Evolutionary conservation across 2,888 invertebrate species (phyloP).

Genomic region (Tromatobia lineatoria): DNA sequence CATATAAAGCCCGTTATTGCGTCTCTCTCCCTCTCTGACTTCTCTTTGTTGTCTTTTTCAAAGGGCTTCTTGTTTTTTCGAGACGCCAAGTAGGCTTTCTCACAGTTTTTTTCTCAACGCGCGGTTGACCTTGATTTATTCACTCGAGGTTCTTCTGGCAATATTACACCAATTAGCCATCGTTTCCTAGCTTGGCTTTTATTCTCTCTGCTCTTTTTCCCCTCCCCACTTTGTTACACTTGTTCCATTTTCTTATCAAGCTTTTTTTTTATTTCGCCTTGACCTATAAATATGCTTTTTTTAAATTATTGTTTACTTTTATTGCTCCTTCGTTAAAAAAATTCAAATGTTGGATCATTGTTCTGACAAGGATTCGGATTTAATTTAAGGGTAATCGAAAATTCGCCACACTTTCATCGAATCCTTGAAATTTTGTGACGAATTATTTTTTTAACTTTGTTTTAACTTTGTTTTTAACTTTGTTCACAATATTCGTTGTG

Average conservation of each 20-base stretch:
- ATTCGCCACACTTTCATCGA: no score
- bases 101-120: not conserved
- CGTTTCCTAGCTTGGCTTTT: not conserved
- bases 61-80: slow-evolving; percentile 2
- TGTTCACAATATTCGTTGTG: no score
- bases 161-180: slow-evolving; percentile 25
- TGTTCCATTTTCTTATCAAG: not conserved
- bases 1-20: not conserved
- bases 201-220: no score
- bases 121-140: slow-evolving; percentile 24
- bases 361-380: no score
- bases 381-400: no score
- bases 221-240: not conserved
- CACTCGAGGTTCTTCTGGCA: not conserved
- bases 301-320: no score
- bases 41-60: slow-evolving; percentile 6
- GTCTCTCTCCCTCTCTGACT: not conserved
- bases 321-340: no score
- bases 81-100: not conserved
- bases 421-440: no score
- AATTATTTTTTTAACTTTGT: no score
- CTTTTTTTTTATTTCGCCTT: not conserved
- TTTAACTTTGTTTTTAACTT: no score
- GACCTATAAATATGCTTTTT: not conserved
- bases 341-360: no score